Percentiles rank a stretch among this genome's conserved stretches.
Evolutionary conservation across 2,797 vertebrate genomes (phyloP).

Genomic region (Ceryle rudis): DNA sequence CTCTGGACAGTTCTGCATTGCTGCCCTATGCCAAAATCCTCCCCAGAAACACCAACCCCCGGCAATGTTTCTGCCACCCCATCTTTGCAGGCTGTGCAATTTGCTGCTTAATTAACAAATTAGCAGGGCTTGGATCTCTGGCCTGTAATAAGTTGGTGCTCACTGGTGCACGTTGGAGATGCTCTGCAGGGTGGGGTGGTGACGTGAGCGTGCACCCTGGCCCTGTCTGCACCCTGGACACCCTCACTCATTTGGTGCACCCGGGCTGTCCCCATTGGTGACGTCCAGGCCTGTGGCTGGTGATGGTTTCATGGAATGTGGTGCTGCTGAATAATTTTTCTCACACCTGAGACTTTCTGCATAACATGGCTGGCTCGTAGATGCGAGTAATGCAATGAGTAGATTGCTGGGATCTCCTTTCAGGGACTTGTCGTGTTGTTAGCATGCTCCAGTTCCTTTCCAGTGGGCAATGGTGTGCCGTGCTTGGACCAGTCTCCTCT

Average conservation of each 20-base stretch:
- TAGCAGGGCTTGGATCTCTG: background rate
- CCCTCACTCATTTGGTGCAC: accelerated
- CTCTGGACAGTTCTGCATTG: background rate
- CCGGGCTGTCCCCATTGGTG: accelerated
- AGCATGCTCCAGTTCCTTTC: background rate
- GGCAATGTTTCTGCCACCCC: background rate
- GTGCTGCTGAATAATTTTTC: background rate
- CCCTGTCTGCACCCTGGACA: background rate
- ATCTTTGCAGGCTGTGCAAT: background rate
- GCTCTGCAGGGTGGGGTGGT: background rate
- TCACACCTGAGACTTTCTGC: background rate
- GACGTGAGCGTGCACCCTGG: accelerated
- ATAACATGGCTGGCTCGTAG: accelerated
- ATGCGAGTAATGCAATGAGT: background rate
- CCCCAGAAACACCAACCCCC: background rate
- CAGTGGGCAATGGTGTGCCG: background rate
- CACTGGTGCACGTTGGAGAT: accelerated
- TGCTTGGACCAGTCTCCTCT: background rate
- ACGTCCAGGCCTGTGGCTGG: background rate
- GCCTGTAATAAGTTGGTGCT: background rate
- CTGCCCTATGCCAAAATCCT: background rate
- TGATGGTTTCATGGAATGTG: background rate
- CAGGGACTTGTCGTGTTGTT: background rate
- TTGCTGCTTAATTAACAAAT: background rate
- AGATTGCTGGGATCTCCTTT: background rate